phyloP scores from a whole-genome alignment of 2,797 vertebrate species.

The Malacoraja senta region DNA sequence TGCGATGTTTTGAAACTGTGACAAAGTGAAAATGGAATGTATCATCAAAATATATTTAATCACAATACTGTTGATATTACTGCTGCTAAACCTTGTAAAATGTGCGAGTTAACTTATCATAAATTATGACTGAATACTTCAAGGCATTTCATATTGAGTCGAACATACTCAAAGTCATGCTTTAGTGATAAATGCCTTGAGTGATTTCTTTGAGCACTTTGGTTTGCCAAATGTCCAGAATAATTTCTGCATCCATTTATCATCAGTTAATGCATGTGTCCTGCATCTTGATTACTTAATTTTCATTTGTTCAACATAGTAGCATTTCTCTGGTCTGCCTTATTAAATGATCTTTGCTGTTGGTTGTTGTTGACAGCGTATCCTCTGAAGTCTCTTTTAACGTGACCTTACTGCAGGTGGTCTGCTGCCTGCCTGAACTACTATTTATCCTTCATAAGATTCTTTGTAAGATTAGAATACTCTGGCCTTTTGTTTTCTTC shows the following conservation, averaged over 20 bases:
- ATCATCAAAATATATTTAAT: not conserved
- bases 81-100: not conserved
- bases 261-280: constrained; percentile 37
- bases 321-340: constrained; percentile 25
- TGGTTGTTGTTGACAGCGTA: constrained; percentile 33
- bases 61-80: not conserved
- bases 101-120: constrained; percentile 14
- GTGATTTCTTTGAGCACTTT: constrained; percentile 34
- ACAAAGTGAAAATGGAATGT: not conserved
- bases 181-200: constrained; percentile 30
- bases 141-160: constrained; percentile 15
- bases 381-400: constrained; percentile 35
- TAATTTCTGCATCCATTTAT: constrained; percentile 29
- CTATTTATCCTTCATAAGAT: constrained; percentile 29
- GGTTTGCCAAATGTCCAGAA: constrained; percentile 22
- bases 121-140: constrained; percentile 28
- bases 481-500: not conserved
- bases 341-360: constrained; percentile 31
- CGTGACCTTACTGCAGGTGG: constrained; percentile 34
- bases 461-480: constrained; percentile 28
- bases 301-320: constrained; percentile 18
- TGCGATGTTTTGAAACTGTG: not conserved
- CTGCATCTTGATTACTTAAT: constrained; percentile 34
- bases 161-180: constrained; percentile 23
- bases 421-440: constrained; percentile 30